Evolutionary conservation across 53 echinoderm and acorn worm genomes (phyloP).

Genomic region (Antedon mediterranea): DNA sequence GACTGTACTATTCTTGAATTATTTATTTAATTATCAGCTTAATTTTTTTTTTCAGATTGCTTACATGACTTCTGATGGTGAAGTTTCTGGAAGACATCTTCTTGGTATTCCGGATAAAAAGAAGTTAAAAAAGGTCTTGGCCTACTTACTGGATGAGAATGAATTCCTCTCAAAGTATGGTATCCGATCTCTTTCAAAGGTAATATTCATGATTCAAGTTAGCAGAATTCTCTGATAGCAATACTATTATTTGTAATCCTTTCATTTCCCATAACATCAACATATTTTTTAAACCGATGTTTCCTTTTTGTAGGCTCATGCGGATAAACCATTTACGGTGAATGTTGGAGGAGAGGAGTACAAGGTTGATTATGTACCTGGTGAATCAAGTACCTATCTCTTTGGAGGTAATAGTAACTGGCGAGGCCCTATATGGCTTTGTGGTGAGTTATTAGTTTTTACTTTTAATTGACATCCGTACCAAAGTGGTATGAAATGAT

Average conservation of each 20-base stretch:
- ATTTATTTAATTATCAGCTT: too few relatives aligned
- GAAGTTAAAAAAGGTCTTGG: slow-evolving; percentile 60
- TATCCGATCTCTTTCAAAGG: slow-evolving; percentile 80
- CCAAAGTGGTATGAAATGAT: too few relatives aligned
- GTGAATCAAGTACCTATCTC: slow-evolving; percentile 75
- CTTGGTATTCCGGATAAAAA: slow-evolving; percentile 77
- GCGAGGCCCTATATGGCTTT: slow-evolving; percentile 96
- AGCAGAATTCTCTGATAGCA: too few relatives aligned
- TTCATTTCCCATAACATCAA: too few relatives aligned
- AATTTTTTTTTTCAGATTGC: slow-evolving; percentile 31
- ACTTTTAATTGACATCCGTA: background rate
- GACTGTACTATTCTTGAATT: too few relatives aligned
- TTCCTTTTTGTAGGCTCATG: slow-evolving; percentile 37
- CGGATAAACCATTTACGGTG: slow-evolving; percentile 54
- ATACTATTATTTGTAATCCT: too few relatives aligned
- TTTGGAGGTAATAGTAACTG: slow-evolving; percentile 98
- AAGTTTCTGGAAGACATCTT: slow-evolving; percentile 55
- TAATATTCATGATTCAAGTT: too few relatives aligned
- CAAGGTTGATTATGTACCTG: slow-evolving; percentile 73
- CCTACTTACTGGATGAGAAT: slow-evolving; percentile 83
- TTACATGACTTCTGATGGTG: slow-evolving; percentile 64
- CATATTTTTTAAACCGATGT: too few relatives aligned
- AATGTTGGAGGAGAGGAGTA: slow-evolving; percentile 66
- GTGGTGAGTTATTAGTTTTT: slow-evolving; percentile 51
- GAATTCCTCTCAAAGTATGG: slow-evolving; percentile 82